Base-by-base conservation (phyloP, 1,140 invertebrate species). In the Sycophaga agraensis region DNA sequence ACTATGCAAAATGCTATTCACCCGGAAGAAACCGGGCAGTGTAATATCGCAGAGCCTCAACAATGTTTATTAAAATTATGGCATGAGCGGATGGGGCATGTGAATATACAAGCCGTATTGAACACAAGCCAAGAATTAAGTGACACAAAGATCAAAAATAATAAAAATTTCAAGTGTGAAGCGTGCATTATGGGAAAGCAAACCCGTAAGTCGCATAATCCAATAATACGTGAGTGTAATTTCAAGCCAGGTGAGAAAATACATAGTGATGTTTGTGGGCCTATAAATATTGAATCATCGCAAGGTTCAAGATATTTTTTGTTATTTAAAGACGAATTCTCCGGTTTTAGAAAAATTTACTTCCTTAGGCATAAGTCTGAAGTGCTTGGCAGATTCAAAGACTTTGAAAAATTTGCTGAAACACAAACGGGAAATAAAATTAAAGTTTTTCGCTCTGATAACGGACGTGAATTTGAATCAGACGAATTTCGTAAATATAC, bases 381-480 rank as follows among this genome's bases (percentile, higher is more conserved):
- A n/a, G n/a, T n/a, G n/a, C n/a, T n/a, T n/a, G n/a, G n/a, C n/a
- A n/a, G n/a, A n/a, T 73, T 73, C 68, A 68, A 68, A 55, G 66
- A 66, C 51, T 69, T 70, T 65, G 59, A 67, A 59, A 57, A 65
- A 50, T 62, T 66, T 49, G 65, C 72, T 50, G 65, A 68, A 66
- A 74, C 66, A 66, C 68, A 76, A 51, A 48, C 57, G 28, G 64
- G 62, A 66, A 71, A 69, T 68, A 69, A 56, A 60, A 50, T 71
- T 9, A 73, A 70, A 46, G 17, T 21, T 8, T 22, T 73, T 14
- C 68, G 59, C 34, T 53, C 61, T 17, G 67, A 68, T 34, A 66
- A 59, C 16, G 61, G 56, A 7, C 31, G 39, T 4, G 67, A 68
- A 37, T 66, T 50, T 50, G 26, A n/a, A 11, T 57, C 46, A 19